Conservation (phyloP, 2,888 invertebrate species). For the Eustalomyia histrio region DNA sequence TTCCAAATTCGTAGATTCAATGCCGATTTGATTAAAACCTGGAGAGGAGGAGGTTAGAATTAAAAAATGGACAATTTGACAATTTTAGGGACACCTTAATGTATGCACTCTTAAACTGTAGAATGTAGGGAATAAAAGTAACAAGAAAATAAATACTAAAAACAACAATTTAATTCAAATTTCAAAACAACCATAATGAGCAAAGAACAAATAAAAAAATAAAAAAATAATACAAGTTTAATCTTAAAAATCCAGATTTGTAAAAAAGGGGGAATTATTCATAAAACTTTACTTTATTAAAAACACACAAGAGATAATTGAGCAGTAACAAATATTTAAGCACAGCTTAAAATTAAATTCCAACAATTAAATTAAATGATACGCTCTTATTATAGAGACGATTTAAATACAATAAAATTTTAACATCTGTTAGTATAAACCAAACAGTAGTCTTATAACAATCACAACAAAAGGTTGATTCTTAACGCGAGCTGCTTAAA, state of each 20-base stretch:
- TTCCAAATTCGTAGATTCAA: too few relatives aligned
- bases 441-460: conserved; percentile 48
- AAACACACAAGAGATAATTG: not conserved
- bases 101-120: too few relatives aligned
- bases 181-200: too few relatives aligned
- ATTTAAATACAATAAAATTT: not conserved
- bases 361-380: not conserved
- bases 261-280: not conserved
- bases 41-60: too few relatives aligned
- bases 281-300: not conserved
- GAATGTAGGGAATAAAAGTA: too few relatives aligned
- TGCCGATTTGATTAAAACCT: too few relatives aligned
- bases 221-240: not conserved
- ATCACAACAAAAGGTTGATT: conserved; percentile 35
- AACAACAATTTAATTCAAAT: too few relatives aligned
- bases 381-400: not conserved
- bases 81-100: too few relatives aligned
- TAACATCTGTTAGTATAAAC: not conserved
- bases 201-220: conserved; percentile 6
- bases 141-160: too few relatives aligned
- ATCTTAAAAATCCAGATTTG: too few relatives aligned
- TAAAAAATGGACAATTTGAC: too few relatives aligned
- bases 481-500: not conserved
- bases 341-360: not conserved
- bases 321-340: conserved; percentile 3